Evolutionary conservation across 2,113 vertebrate species (phyloP).

Genomic region (Hemicordylus capensis): DNA sequence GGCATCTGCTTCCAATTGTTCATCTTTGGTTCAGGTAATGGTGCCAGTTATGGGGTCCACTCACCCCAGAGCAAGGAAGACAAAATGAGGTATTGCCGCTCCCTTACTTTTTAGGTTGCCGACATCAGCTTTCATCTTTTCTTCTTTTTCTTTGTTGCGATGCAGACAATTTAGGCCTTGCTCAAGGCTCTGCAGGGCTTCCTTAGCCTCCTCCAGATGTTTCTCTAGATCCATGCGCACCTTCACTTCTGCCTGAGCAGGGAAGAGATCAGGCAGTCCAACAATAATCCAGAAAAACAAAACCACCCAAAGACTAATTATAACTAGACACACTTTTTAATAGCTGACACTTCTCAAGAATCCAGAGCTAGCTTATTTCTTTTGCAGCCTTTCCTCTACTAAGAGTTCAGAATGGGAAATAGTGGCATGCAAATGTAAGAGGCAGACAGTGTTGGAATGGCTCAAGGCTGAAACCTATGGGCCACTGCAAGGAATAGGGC

Average conservation of each 20-base stretch:
- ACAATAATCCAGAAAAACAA: background rate
- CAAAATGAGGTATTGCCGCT: background rate
- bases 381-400: background rate
- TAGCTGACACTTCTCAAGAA: background rate
- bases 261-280: background rate
- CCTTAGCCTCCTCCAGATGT: conserved; percentile 88
- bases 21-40: background rate
- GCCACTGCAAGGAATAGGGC: background rate
- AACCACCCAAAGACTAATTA: background rate
- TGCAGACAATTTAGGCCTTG: conserved; percentile 87
- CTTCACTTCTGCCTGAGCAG: conserved; percentile 87
- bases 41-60: background rate
- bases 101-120: conserved; percentile 91
- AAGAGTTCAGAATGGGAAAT: background rate
- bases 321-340: background rate
- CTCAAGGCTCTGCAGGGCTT: conserved; percentile 89
- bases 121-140: conserved; percentile 94
- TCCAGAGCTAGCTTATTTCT: background rate
- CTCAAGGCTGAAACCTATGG: background rate
- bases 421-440: background rate
- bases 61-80: background rate
- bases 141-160: conserved; percentile 86
- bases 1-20: background rate
- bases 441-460: background rate
- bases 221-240: conserved; percentile 90